These are phyloP conservation scores for Drosophila carrolli DNA, from an alignment of 1,140 invertebrate genomes.

Conservation along the genomic window DNA sequence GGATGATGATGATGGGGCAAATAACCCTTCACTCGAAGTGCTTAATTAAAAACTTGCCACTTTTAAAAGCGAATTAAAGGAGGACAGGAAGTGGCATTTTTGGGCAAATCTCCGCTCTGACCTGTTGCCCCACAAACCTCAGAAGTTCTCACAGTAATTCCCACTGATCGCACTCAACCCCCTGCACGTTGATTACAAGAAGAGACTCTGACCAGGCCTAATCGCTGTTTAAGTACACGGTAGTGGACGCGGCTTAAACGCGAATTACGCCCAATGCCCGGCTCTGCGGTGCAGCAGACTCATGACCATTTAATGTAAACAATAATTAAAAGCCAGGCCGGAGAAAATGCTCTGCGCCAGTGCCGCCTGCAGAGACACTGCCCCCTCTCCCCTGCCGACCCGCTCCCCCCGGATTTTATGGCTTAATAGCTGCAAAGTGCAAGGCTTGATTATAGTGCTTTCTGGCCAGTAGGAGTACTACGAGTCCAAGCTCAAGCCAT, in stretches of 20 bases:
- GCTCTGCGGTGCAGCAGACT: slow-evolving; percentile 50
- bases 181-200: slow-evolving; percentile 58
- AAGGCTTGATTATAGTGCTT: slow-evolving; percentile 66
- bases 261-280: slow-evolving; percentile 78
- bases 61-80: slow-evolving; percentile 73
- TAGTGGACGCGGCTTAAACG: slow-evolving; percentile 70
- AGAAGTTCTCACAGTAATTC: slow-evolving; percentile 62
- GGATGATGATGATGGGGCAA: slow-evolving; percentile 62
- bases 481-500: slow-evolving; percentile 10
- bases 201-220: slow-evolving; percentile 48
- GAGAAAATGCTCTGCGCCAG: slow-evolving; percentile 28
- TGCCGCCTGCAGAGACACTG: slow-evolving; percentile 22
- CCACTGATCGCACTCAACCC: slow-evolving; percentile 19
- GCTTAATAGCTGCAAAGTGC: slow-evolving; percentile 73
- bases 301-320: slow-evolving; percentile 83
- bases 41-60: slow-evolving; percentile 72
- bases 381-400: background rate
- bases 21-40: slow-evolving; percentile 41
- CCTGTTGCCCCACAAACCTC: slow-evolving; percentile 70
- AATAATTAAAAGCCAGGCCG: slow-evolving; percentile 73
- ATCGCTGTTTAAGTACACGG: slow-evolving; percentile 80
- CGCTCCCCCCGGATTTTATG: slow-evolving; percentile 51
- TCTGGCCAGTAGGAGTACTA: slow-evolving; percentile 16
- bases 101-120: slow-evolving; percentile 50
- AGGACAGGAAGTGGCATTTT: slow-evolving; percentile 56